A percentile compares a stretch with the other conserved stretches of the same genome.
phyloP scores from a whole-genome alignment of 2,888 invertebrate genomes.

The Eulithis testata region DNA sequence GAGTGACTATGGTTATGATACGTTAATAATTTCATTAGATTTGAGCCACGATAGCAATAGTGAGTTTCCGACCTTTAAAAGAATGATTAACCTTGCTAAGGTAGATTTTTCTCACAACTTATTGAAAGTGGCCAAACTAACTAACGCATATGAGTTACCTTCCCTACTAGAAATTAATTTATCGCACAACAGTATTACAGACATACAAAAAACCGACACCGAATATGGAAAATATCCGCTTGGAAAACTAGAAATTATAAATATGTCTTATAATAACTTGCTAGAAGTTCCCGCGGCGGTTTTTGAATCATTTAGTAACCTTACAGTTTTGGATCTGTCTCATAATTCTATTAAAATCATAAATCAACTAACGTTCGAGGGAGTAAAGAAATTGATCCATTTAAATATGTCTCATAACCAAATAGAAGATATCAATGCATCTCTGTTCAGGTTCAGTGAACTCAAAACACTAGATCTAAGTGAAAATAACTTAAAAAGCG shows the following conservation, averaged over 20 bases:
- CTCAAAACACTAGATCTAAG: constrained; percentile 56
- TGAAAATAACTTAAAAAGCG: constrained; percentile 52
- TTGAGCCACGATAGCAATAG: constrained; percentile 50
- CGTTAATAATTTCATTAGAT: constrained; percentile 47
- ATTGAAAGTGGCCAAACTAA: constrained; percentile 52
- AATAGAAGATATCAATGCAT: constrained; percentile 55
- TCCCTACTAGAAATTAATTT: constrained; percentile 55
- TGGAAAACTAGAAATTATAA: constrained; percentile 49
- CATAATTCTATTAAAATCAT: constrained; percentile 57
- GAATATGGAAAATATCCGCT: constrained; percentile 38
- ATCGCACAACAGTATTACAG: constrained; percentile 60
- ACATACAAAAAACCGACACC: constrained; percentile 40
- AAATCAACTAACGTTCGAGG: constrained; percentile 59
- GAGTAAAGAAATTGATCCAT: constrained; percentile 52
- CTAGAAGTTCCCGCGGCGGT: constrained; percentile 50
- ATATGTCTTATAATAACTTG: constrained; percentile 62
- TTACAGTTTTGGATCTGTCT: constrained; percentile 61
- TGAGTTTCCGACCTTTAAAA: constrained; percentile 42
- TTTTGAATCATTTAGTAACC: constrained; percentile 52
- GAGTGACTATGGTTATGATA: too few species aligned
- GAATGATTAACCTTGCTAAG: constrained; percentile 49
- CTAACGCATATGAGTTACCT: constrained; percentile 45
- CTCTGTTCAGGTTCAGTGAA: constrained; percentile 59
- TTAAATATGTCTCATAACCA: constrained; percentile 61
- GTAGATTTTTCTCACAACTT: constrained; percentile 58